Evolutionary conservation across 2,888 invertebrate genomes (phyloP).

Genomic region (Diachrysia chrysitis): DNA sequence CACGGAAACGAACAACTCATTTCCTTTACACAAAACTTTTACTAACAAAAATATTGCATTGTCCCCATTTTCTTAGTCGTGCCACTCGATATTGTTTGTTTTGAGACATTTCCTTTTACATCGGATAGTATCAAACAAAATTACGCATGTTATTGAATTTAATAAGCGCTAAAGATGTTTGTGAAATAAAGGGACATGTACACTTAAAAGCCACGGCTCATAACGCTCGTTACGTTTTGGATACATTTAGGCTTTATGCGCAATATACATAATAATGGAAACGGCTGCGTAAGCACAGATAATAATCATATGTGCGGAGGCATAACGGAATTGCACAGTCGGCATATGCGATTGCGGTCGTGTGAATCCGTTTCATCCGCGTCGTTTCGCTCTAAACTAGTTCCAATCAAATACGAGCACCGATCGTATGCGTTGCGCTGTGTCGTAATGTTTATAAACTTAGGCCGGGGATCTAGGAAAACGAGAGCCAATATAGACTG

Average conservation of each 20-base stretch:
- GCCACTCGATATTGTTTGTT: conserved; percentile 50
- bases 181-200: conserved; percentile 47
- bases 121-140: conserved; percentile 31
- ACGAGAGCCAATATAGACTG: conserved; percentile 32
- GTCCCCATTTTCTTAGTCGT: conserved; percentile 53
- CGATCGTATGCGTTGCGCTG: conserved; percentile 45
- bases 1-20: conserved; percentile 82
- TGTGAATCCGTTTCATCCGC: conserved; percentile 56
- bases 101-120: conserved; percentile 27
- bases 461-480: conserved; percentile 43
- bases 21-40: conserved; percentile 82
- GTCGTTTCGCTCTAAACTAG: conserved; percentile 53
- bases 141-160: conserved; percentile 41
- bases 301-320: conserved; percentile 64
- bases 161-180: conserved; percentile 48
- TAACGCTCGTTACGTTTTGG: conserved; percentile 51
- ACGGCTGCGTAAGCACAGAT: conserved; percentile 67
- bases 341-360: conserved; percentile 59
- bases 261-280: conserved; percentile 64
- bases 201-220: conserved; percentile 39
- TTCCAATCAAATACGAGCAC: conserved; percentile 54
- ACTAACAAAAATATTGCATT: conserved; percentile 73
- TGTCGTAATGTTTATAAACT: conserved; percentile 52
- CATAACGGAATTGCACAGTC: conserved; percentile 59
- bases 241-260: conserved; percentile 57